These are phyloP conservation scores for Hydraecia micacea DNA, from an alignment of 2,888 invertebrate genomes.

Conservation along the genomic window DNA sequence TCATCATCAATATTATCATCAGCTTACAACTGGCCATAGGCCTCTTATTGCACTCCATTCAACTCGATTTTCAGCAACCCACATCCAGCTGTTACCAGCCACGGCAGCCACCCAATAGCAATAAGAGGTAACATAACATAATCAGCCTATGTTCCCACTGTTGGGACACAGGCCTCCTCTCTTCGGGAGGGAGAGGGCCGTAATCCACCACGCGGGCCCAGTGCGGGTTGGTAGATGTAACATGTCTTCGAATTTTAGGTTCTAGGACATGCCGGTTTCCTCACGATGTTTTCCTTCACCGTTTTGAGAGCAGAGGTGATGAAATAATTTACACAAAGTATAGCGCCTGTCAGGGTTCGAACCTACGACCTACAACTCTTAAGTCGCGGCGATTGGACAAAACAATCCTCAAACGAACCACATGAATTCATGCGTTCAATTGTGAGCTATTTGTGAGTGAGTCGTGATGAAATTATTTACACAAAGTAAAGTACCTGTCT, in stretches of 20 bases:
- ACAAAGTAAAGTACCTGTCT: neutral
- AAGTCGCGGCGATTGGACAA: too few species aligned
- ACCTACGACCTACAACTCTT: too few species aligned
- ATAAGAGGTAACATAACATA: neutral
- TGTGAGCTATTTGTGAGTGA: too few species aligned
- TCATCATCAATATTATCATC: neutral
- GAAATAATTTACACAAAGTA: too few species aligned
- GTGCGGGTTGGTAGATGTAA: neutral
- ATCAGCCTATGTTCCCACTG: neutral
- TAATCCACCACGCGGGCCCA: neutral
- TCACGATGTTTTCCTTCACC: neutral
- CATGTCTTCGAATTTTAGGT: too few species aligned
- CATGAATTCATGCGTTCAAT: too few species aligned
- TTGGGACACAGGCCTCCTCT: neutral
- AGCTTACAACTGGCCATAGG: too few species aligned
- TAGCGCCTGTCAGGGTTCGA: neutral
- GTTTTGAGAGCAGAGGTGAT: neutral
- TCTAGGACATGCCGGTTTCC: neutral
- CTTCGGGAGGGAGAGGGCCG: neutral
- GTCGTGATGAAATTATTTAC: too few species aligned
- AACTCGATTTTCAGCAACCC: neutral
- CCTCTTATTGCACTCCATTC: neutral
- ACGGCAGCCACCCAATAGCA: neutral
- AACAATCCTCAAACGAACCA: too few species aligned
- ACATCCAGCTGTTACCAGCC: neutral